Conservation (phyloP, 1,140 invertebrate genomes). For the Ceratina calcarata region DNA sequence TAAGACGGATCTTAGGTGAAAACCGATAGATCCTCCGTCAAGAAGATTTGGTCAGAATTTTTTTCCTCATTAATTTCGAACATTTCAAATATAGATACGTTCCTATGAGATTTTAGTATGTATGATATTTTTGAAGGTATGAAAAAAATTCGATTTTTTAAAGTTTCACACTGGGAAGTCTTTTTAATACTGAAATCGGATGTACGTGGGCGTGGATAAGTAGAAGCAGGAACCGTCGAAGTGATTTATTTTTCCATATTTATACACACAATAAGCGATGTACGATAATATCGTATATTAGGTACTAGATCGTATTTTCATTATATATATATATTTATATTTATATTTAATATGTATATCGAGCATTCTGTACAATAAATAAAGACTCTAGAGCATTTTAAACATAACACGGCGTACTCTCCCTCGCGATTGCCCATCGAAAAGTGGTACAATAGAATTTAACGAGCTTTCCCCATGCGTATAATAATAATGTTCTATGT, state of each 20-base stretch:
- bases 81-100: too few relatives aligned
- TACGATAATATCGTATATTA: conserved; percentile 68
- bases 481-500: conserved; percentile 19
- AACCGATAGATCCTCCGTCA: neutral
- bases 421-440: conserved; percentile 50
- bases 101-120: too few relatives aligned
- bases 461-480: conserved; percentile 51
- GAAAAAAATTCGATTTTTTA: too few relatives aligned
- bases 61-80: too few relatives aligned
- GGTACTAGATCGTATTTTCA: conserved; percentile 62
- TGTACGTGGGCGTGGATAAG: neutral
- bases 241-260: conserved; percentile 67
- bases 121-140: too few relatives aligned
- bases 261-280: conserved; percentile 71
- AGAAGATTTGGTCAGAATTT: too few relatives aligned
- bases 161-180: too few relatives aligned
- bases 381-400: conserved; percentile 70
- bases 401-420: conserved; percentile 61
- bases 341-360: conserved; percentile 43
- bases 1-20: neutral
- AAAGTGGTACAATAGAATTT: conserved; percentile 59
- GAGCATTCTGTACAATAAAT: conserved; percentile 71
- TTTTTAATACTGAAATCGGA: too few relatives aligned
- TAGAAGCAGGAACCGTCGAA: conserved; percentile 51
- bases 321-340: conserved; percentile 45